phyloP scores from a whole-genome alignment of 2,113 vertebrate species.

The Serilophus lunatus region DNA sequence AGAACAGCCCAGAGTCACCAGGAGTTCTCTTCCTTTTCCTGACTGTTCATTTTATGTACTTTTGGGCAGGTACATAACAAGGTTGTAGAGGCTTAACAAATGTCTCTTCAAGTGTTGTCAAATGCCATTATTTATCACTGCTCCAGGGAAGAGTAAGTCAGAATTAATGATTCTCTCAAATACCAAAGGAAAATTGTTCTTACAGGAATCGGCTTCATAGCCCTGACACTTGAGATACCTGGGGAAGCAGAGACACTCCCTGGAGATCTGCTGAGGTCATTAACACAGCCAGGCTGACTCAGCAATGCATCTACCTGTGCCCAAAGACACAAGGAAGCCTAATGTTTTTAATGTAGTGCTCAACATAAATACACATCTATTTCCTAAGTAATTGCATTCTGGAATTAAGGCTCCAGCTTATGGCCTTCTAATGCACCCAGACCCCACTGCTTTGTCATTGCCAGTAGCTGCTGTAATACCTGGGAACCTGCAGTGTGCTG shows the following conservation, averaged over 20 bases:
- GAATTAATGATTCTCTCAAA: not conserved
- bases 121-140: not conserved
- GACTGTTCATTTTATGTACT: not conserved
- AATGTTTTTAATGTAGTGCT: not conserved
- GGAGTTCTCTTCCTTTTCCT: not conserved
- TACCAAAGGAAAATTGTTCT: not conserved
- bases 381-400: not conserved
- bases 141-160: not conserved
- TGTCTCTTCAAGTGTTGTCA: not conserved
- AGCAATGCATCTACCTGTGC: not conserved
- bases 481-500: rapidly evolving
- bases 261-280: not conserved
- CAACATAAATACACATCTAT: not conserved
- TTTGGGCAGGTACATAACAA: not conserved
- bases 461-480: not conserved
- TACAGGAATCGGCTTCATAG: not conserved
- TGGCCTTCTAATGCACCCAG: not conserved
- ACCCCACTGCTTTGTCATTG: not conserved
- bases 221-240: not conserved
- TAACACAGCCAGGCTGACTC: not conserved
- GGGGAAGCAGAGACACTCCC: not conserved
- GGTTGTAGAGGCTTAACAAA: not conserved
- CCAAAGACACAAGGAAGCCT: not conserved
- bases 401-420: not conserved
- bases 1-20: not conserved